A percentile compares a stretch with the other conserved stretches of the same genome.
Conservation (phyloP, 1,140 invertebrate species). For the Magallana angulata region DNA sequence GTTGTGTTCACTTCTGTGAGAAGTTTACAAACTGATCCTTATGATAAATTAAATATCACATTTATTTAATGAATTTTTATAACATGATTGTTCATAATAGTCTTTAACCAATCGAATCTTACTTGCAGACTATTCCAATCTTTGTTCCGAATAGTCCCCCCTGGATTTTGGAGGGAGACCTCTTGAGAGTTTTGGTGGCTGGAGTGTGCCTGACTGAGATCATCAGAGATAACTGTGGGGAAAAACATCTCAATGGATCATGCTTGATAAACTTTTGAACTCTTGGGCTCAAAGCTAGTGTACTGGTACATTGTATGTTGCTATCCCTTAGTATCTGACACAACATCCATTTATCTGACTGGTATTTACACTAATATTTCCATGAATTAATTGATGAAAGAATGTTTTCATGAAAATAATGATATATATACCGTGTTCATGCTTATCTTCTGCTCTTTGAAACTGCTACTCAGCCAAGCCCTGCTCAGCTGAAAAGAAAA, state of each 20-base stretch:
- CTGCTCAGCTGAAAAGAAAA: slow-evolving; percentile 83
- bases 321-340: too few relatives aligned
- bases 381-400: too few relatives aligned
- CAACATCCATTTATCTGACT: too few relatives aligned
- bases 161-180: slow-evolving; percentile 64
- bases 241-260: background rate
- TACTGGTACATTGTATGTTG: too few relatives aligned
- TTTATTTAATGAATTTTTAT: too few relatives aligned
- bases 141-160: slow-evolving; percentile 69
- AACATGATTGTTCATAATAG: too few relatives aligned
- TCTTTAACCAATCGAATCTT: background rate
- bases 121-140: slow-evolving; percentile 58
- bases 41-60: too few relatives aligned
- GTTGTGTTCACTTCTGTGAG: background rate
- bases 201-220: slow-evolving; percentile 69
- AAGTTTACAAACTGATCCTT: background rate
- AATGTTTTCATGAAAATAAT: too few relatives aligned
- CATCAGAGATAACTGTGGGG: slow-evolving; percentile 63
- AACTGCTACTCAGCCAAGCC: slow-evolving; percentile 83
- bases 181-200: slow-evolving; percentile 66
- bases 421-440: slow-evolving; percentile 77
- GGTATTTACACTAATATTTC: too few relatives aligned
- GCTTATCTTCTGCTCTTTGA: slow-evolving; percentile 83
- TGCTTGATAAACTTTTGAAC: too few relatives aligned
- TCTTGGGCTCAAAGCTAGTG: too few relatives aligned